These are phyloP conservation scores for Zeugodacus cucurbitae DNA, from an alignment of 1,140 invertebrate species.

Conservation along the genomic window DNA sequence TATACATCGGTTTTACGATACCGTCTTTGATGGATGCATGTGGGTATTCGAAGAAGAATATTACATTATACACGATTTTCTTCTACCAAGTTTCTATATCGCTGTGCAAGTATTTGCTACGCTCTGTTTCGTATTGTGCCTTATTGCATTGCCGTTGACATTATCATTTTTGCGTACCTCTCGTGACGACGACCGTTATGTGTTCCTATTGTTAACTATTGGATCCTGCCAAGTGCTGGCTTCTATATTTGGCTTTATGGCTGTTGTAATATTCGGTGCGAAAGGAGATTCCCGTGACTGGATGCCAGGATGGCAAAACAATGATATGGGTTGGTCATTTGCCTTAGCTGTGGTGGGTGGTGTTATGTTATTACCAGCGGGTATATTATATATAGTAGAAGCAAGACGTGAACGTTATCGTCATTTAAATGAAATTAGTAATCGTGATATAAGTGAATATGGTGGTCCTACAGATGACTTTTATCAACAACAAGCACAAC, in stretches of 20 bases:
- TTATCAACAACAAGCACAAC: slow-evolving; percentile 54
- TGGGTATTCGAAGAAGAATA: slow-evolving; percentile 95
- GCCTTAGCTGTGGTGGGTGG: slow-evolving; percentile 85
- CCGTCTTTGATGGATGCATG: slow-evolving; percentile 83
- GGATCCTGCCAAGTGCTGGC: slow-evolving; percentile 77
- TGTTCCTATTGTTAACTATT: slow-evolving; percentile 77
- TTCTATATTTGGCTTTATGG: slow-evolving; percentile 78
- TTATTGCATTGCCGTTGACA: slow-evolving; percentile 79
- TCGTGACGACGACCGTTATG: slow-evolving; percentile 80
- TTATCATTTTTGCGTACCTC: slow-evolving; percentile 81
- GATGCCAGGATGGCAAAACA: slow-evolving; percentile 97
- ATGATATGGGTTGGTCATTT: slow-evolving; percentile 95
- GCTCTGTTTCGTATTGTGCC: slow-evolving; percentile 80
- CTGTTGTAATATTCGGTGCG: slow-evolving; percentile 81
- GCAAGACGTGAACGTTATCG: slow-evolving; percentile 79
- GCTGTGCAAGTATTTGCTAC: slow-evolving; percentile 94
- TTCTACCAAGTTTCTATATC: slow-evolving; percentile 90
- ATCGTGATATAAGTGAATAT: slow-evolving; percentile 72
- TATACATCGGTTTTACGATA: slow-evolving; percentile 83
- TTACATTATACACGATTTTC: slow-evolving; percentile 86
- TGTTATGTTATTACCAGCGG: slow-evolving; percentile 77
- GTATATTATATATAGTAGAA: slow-evolving; percentile 84
- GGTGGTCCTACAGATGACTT: slow-evolving; percentile 68
- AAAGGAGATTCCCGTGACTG: slow-evolving; percentile 91
- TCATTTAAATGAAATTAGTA: slow-evolving; percentile 74